A percentile compares a stretch with the other conserved stretches of the same genome.
Conservation (phyloP, 2,113 vertebrate genomes). For the Collichthys lucidus region DNA sequence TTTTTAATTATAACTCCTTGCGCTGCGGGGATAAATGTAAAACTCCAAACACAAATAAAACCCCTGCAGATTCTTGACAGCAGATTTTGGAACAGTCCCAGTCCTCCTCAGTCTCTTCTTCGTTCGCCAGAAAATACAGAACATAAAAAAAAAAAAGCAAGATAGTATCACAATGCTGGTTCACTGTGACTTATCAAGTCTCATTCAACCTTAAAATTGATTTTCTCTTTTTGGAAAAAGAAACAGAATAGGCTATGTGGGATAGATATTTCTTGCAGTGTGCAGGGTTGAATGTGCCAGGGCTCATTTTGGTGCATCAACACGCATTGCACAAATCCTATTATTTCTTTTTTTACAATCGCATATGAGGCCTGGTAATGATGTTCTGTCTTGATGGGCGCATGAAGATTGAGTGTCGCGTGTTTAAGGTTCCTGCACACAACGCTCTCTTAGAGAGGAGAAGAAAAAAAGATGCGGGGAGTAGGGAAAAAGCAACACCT, state of each 20-base stretch:
- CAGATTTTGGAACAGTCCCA: slow-evolving; percentile 26
- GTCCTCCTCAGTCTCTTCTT: slow-evolving; percentile 2
- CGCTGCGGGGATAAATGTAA: neutral
- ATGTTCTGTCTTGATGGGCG: slow-evolving; percentile 44
- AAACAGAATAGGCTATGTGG: slow-evolving; percentile 1
- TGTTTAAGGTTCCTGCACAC: slow-evolving; percentile 39
- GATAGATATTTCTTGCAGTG: slow-evolving; percentile 31
- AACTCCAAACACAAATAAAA: slow-evolving; percentile 6
- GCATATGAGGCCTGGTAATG: slow-evolving; percentile 60
- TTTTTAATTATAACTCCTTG: neutral
- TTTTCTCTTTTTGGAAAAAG: slow-evolving; percentile 19
- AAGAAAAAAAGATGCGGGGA: slow-evolving; percentile 11
- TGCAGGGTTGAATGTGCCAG: slow-evolving; percentile 30
- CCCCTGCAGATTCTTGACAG: neutral
- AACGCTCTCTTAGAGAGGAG: neutral
- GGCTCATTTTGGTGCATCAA: slow-evolving; percentile 56
- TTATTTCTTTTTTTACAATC: slow-evolving; percentile 62
- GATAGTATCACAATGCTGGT: slow-evolving; percentile 14
- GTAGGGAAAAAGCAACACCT: slow-evolving; percentile 16
- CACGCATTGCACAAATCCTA: slow-evolving; percentile 58
- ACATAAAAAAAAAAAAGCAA: slow-evolving; percentile 17
- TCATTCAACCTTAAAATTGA: slow-evolving; percentile 56
- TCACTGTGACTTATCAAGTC: slow-evolving; percentile 35
- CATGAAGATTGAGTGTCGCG: slow-evolving; percentile 47
- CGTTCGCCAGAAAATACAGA: slow-evolving; percentile 27